phyloP scores from a whole-genome alignment of 2,888 invertebrate species.

The Chironomus riparius region DNA sequence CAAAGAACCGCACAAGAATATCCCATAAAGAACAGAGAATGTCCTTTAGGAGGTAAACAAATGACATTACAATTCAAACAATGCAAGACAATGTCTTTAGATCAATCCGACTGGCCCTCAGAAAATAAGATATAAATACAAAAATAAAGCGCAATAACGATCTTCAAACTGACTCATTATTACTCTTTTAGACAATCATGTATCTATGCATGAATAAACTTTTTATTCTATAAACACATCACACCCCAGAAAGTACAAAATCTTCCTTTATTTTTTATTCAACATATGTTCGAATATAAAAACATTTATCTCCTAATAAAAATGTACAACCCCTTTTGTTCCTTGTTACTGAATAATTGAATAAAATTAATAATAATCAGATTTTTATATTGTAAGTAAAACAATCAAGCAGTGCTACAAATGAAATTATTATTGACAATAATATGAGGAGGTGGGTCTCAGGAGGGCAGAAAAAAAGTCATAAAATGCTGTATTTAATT shows the following conservation, averaged over 20 bases:
- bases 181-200: too few relatives aligned
- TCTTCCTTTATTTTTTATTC: background rate
- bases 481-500: background rate
- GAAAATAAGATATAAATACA: too few relatives aligned
- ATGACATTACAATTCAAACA: too few relatives aligned
- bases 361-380: constrained; percentile 9
- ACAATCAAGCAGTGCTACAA: background rate
- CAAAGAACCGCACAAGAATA: too few relatives aligned
- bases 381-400: background rate
- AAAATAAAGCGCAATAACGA: too few relatives aligned
- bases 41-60: too few relatives aligned
- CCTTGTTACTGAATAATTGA: background rate
- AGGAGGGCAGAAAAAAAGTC: background rate
- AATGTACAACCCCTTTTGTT: background rate
- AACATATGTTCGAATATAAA: background rate
- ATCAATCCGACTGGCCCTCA: too few relatives aligned
- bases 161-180: too few relatives aligned
- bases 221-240: background rate
- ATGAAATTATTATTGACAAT: background rate
- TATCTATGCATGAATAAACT: too few relatives aligned
- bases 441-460: background rate
- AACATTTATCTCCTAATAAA: background rate
- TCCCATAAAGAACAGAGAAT: too few relatives aligned
- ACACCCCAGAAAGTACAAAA: background rate
- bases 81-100: too few relatives aligned